These are phyloP conservation scores for Pseudoatta argentina DNA, from an alignment of 1,140 invertebrate species.

Conservation along the genomic window DNA sequence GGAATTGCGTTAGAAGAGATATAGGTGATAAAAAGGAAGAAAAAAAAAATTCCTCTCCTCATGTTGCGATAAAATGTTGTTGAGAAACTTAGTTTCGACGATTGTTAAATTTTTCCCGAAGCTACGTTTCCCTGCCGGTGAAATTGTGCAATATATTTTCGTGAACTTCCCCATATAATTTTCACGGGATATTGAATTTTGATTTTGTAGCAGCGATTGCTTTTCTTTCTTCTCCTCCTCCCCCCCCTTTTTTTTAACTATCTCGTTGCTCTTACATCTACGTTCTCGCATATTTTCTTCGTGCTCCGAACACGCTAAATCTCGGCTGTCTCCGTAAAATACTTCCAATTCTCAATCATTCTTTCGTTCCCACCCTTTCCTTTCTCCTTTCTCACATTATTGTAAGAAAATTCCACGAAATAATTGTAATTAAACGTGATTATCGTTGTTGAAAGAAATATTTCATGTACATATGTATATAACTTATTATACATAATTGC, in stretches of 20 bases:
- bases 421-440: slow-evolving; percentile 78
- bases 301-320: slow-evolving; percentile 83
- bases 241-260: background rate
- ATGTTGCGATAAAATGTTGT: background rate
- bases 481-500: slow-evolving; percentile 49
- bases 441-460: slow-evolving; percentile 80
- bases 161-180: background rate
- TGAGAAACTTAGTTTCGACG: slow-evolving; percentile 30
- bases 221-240: slow-evolving; percentile 48
- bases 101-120: slow-evolving; percentile 11
- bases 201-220: slow-evolving; percentile 71
- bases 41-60: slow-evolving; percentile 8
- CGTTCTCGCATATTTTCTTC: slow-evolving; percentile 59
- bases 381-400: background rate
- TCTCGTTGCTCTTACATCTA: slow-evolving; percentile 48
- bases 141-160: slow-evolving; percentile 15
- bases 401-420: slow-evolving; percentile 70
- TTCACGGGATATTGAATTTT: background rate
- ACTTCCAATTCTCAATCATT: slow-evolving; percentile 41
- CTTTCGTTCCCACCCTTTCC: background rate
- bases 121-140: background rate
- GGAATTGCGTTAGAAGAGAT: slow-evolving; percentile 30
- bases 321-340: slow-evolving; percentile 68
- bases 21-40: slow-evolving; percentile 17
- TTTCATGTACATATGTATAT: slow-evolving; percentile 82